A percentile compares a stretch with the other conserved stretches of the same genome.
Conservation (phyloP, 2,797 vertebrate species). For the Acanthiza pusilla region DNA sequence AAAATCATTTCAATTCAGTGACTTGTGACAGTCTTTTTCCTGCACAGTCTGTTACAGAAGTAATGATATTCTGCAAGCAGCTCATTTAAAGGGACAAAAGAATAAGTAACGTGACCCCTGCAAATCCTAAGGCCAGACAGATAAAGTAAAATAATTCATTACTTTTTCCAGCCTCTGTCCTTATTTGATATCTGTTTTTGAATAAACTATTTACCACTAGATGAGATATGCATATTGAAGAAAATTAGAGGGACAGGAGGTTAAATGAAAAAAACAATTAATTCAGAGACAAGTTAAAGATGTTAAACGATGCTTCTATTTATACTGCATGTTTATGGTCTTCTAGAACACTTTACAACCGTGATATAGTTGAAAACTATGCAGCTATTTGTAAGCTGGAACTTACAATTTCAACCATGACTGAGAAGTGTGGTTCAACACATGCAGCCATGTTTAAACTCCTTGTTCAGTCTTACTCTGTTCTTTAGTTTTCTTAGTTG, state of each 20-base stretch:
- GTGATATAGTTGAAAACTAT: background rate
- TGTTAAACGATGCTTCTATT: background rate
- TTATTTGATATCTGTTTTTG: background rate
- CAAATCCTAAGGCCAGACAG: background rate
- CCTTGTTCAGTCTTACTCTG: background rate
- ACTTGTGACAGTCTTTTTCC: background rate
- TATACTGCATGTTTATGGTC: background rate
- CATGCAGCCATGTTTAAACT: background rate
- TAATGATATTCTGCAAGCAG: background rate
- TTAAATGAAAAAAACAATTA: background rate
- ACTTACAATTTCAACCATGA: background rate
- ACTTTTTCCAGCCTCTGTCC: background rate
- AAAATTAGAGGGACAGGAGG: background rate
- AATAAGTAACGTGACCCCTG: background rate
- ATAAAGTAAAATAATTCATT: background rate
- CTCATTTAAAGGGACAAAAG: background rate
- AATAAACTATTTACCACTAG: background rate
- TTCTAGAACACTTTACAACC: background rate
- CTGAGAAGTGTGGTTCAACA: background rate
- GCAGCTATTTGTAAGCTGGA: background rate
- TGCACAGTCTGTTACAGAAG: background rate
- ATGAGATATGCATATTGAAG: background rate
- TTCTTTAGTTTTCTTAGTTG: background rate
- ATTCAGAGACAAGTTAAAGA: background rate
- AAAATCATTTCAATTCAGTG: background rate